Evolutionary conservation across 2,888 invertebrate genomes (phyloP).

Genomic region (Drosophila demipolita): DNA sequence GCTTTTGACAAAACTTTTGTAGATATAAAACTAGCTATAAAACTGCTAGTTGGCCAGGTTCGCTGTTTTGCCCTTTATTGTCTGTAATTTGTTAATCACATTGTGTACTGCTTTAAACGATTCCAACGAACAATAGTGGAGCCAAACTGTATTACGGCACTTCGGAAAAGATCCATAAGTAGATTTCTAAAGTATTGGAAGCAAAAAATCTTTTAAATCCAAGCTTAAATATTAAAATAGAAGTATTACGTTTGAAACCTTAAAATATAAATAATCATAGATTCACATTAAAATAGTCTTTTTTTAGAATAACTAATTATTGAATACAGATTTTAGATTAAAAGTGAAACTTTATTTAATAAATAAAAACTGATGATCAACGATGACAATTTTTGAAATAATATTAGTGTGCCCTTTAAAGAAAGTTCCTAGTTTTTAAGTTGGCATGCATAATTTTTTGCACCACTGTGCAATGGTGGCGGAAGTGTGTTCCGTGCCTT

Average conservation of each 20-base stretch:
- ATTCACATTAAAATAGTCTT: neutral
- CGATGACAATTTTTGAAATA: neutral
- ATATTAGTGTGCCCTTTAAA: neutral
- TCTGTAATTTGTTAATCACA: neutral
- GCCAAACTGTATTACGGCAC: neutral
- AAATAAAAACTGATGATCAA: neutral
- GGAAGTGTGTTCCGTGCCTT: slow-evolving; percentile 51
- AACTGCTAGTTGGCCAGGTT: neutral
- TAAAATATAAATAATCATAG: neutral
- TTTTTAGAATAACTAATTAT: neutral
- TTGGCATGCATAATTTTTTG: neutral
- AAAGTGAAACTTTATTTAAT: neutral
- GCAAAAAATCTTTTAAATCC: neutral
- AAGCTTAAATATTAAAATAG: no score
- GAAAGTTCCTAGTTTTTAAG: neutral
- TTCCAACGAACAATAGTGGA: neutral
- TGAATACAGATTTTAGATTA: neutral
- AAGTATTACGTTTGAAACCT: neutral
- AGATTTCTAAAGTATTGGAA: neutral
- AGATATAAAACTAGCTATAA: neutral
- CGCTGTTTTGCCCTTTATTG: neutral
- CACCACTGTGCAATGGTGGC: slow-evolving; percentile 42
- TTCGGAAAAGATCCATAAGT: neutral
- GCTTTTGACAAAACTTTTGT: neutral
- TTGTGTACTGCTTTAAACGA: neutral